Conservation (phyloP, 2,888 invertebrate genomes). For the Halocaridina rubra region DNA sequence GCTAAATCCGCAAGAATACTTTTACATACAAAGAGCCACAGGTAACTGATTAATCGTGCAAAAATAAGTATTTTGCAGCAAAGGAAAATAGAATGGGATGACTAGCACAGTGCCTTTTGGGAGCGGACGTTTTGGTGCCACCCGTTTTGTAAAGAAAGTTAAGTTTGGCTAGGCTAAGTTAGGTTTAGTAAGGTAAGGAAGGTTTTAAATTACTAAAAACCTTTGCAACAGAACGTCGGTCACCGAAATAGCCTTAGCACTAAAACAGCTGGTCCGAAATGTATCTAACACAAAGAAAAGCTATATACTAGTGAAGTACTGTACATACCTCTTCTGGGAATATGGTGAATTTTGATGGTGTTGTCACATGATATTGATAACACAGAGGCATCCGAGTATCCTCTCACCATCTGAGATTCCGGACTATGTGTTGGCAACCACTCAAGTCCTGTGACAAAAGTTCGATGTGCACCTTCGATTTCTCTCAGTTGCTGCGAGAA, state of each 20-base stretch:
- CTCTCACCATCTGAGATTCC: conserved; percentile 64
- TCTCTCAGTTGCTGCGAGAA: conserved; percentile 80
- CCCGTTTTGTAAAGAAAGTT: no score
- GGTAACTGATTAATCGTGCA: no score
- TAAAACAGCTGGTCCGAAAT: no score
- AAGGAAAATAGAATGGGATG: no score
- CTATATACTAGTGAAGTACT: not conserved
- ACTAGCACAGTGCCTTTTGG: no score
- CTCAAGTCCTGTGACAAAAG: conserved; percentile 96
- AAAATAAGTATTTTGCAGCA: no score
- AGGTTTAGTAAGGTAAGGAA: not conserved
- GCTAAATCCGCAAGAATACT: no score
- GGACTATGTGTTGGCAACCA: conserved; percentile 77
- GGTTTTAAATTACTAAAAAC: not conserved
- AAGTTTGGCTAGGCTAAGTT: not conserved
- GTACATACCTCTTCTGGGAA: conserved; percentile 82
- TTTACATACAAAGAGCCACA: no score
- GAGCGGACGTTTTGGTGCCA: no score
- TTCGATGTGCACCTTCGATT: conserved; percentile 87
- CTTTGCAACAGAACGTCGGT: not conserved
- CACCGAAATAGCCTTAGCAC: no score
- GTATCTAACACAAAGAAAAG: no score
- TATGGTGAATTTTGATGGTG: conserved; percentile 87
- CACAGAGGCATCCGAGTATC: conserved; percentile 80
- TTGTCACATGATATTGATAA: conserved; percentile 97